Evolutionary conservation across 2,797 vertebrate genomes (phyloP), one percentile per base, ranked within the genome.

Genomic region (Sternotherus odoratus): DNA sequence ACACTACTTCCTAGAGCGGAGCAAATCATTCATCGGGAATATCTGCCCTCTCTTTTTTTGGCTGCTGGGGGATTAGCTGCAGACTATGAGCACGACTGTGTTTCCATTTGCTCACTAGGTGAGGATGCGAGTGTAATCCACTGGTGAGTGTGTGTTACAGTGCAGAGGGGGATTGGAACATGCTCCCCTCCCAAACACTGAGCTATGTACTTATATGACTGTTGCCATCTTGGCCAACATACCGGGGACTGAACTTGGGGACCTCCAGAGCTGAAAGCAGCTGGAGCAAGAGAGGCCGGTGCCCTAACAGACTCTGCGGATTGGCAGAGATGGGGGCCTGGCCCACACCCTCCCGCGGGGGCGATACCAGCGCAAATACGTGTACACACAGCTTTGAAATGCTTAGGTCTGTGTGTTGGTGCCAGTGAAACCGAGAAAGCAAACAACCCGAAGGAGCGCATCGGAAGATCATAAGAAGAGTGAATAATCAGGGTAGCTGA

Each of bases 21-120:
- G 0, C 80, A 60, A 54, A 49, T 48, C 15, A 77, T 28, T 79
- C 75, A 49, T 3, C 26, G 6, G 1, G 5, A n/a, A 30, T 53
- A 36, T 36, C 6, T 75, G 26, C 26, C 39, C 72, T 24, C 43
- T 46, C 12, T 60, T 16, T 46, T 16, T 8, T 30, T 46, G 8
- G 39, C 43, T 46, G 6, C 72, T 8, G 43, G 6, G 72, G 6
- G 24, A 43, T 16, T 46, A 74, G 39, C 72, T 48, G 72, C 43
- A 74, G 72, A 48, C 72, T 26, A 23, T 36, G 63, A 39, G 19
- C 78, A 23, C 28, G 33, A 39, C 17, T 15, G 39, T 26, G 33
- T 66, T 15, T 50, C 74, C 17, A 13, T 33, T 80, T 48, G 48
- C 79, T n/a, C 51, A 48, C 13, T 85, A 49, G 69, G 15, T n/a